Evolutionary conservation across 2,797 vertebrate species (phyloP).

Genomic region (Anas bernieri): DNA sequence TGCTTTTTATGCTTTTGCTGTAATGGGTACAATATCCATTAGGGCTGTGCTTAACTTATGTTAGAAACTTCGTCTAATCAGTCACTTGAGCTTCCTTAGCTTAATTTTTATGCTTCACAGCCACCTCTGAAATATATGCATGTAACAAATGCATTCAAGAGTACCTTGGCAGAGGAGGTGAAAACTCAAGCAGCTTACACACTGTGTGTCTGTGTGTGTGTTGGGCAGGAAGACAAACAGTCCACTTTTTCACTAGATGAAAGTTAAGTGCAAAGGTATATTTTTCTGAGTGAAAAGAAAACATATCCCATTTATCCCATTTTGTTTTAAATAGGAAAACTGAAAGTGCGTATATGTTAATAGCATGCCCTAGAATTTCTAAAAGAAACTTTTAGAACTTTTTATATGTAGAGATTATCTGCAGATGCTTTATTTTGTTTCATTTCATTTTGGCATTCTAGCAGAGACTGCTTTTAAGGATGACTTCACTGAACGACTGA

Average conservation of each 20-base stretch:
- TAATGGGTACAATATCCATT: neutral
- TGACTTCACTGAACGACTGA: constrained; percentile 61
- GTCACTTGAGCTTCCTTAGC: neutral
- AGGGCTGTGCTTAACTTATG: neutral
- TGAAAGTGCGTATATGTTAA: neutral
- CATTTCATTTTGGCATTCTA: constrained; percentile 53
- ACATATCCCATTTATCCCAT: neutral
- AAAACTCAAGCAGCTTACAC: neutral
- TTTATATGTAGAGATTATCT: neutral
- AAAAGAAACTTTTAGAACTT: neutral
- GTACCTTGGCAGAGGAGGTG: neutral
- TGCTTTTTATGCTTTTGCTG: neutral
- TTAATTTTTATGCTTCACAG: neutral
- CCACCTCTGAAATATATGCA: neutral
- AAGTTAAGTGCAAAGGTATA: neutral
- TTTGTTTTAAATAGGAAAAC: neutral
- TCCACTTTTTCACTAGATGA: neutral
- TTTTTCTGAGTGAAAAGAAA: neutral
- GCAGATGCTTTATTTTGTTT: neutral
- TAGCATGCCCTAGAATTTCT: neutral
- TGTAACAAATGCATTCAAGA: neutral
- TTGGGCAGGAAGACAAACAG: neutral
- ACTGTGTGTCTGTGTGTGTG: neutral
- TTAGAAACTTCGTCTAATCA: neutral
- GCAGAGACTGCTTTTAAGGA: constrained; percentile 71